Conservation (phyloP, 2,888 invertebrate species). For the Polyommatus iphigenia region DNA sequence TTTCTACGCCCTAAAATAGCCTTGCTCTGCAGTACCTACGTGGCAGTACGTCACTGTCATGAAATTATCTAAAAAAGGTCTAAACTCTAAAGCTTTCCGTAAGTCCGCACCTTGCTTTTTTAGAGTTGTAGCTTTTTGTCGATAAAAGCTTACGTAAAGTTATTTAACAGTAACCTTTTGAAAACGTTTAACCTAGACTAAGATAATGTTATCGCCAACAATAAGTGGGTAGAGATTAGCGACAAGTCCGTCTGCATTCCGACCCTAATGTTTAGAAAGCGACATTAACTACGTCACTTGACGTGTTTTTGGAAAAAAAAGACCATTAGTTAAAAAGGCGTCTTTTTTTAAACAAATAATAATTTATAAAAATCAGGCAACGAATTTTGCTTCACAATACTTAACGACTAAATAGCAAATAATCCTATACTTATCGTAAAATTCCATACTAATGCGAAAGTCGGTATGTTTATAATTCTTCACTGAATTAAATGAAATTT, state of each 20-base stretch:
- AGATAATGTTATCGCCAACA: slow-evolving; percentile 12
- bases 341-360: too few relatives aligned
- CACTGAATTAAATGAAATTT: too few relatives aligned
- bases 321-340: too few relatives aligned
- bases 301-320: background rate
- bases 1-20: too few relatives aligned
- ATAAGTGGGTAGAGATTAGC: background rate
- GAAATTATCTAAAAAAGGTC: background rate
- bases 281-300: background rate
- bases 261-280: background rate
- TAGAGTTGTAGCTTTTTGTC: background rate
- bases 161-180: slow-evolving; percentile 14
- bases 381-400: too few relatives aligned
- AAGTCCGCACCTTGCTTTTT: background rate
- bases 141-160: slow-evolving; percentile 1
- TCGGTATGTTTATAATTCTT: too few relatives aligned
- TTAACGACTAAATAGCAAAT: too few relatives aligned
- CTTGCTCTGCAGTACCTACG: too few relatives aligned
- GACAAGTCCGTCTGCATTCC: background rate
- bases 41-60: too few relatives aligned
- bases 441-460: too few relatives aligned
- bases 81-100: background rate
- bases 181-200: background rate
- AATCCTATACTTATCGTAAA: too few relatives aligned
- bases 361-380: too few relatives aligned